These are phyloP conservation scores for Cancer borealis DNA, from an alignment of 2,888 invertebrate species.

Conservation along the genomic window DNA sequence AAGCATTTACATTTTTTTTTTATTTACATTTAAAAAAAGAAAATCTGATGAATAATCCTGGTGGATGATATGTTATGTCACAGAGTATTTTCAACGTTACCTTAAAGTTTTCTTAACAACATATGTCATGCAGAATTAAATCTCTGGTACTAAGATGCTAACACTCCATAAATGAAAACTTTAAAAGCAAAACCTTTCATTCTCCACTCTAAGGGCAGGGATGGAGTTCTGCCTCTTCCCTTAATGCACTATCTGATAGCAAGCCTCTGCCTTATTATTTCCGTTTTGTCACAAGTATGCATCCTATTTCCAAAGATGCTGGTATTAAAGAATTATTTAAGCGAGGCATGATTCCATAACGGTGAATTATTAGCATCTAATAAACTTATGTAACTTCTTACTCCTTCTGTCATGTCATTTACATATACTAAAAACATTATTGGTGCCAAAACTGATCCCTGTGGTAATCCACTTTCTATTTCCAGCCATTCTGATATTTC, in stretches of 20 bases:
- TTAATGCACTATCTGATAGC: neutral
- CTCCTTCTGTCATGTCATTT: too few species aligned
- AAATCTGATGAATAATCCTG: neutral
- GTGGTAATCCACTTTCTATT: too few species aligned
- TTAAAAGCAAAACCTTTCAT: slow-evolving; percentile 6
- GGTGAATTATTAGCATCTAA: neutral
- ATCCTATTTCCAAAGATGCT: neutral
- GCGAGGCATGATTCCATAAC: neutral
- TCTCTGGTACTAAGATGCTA: neutral
- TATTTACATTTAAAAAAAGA: neutral
- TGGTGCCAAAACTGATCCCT: too few species aligned
- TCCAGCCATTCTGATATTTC: too few species aligned
- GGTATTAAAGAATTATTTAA: neutral
- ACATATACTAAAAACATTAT: too few species aligned
- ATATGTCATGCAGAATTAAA: slow-evolving; percentile 5
- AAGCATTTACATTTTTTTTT: neutral
- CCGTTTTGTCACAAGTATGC: neutral
- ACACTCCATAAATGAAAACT: neutral
- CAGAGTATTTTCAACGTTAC: neutral
- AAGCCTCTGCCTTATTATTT: neutral
- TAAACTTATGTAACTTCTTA: neutral
- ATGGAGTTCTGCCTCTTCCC: neutral
- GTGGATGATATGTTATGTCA: slow-evolving; percentile 41
- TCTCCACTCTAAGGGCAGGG: neutral
- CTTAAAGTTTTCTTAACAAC: neutral